These are phyloP conservation scores for Lithophane leautieri DNA, from an alignment of 2,888 invertebrate species.

Conservation along the genomic window DNA sequence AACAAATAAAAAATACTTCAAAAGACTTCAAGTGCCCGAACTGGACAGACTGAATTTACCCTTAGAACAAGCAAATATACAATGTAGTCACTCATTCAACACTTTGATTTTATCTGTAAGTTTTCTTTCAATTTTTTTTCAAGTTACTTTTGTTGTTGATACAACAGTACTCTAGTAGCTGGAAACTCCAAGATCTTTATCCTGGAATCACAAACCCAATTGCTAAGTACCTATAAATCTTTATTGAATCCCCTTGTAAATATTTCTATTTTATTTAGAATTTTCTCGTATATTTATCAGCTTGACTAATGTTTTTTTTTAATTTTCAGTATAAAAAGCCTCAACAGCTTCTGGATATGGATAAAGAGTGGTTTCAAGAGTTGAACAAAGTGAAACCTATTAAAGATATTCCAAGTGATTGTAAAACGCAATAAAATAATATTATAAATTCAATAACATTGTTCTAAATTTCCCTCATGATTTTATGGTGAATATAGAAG, in stretches of 20 bases:
- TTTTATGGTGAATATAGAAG: neutral
- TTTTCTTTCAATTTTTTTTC: neutral
- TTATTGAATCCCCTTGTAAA: neutral
- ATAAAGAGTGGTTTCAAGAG: slow-evolving; percentile 90
- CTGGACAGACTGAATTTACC: slow-evolving; percentile 91
- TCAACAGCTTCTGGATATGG: slow-evolving; percentile 92
- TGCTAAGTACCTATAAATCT: neutral
- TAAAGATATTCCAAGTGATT: slow-evolving; percentile 86
- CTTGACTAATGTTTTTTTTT: neutral
- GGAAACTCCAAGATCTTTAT: neutral
- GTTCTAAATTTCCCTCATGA: neutral
- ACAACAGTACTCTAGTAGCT: neutral
- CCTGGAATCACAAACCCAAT: neutral
- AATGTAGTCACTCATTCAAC: slow-evolving; percentile 93
- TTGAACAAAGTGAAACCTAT: slow-evolving; percentile 83
- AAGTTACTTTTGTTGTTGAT: neutral
- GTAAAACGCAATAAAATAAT: slow-evolving; percentile 82
- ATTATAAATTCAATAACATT: neutral
- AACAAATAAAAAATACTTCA: slow-evolving; percentile 95
- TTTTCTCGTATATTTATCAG: neutral
- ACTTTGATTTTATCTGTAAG: slow-evolving; percentile 93
- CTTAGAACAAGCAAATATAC: slow-evolving; percentile 92
- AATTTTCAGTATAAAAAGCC: slow-evolving; percentile 94
- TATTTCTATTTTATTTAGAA: neutral
- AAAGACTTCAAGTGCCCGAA: slow-evolving; percentile 93